A percentile compares a stretch with the other conserved stretches of the same genome.
Evolutionary conservation across 2,888 invertebrate species (phyloP).

Genomic region (Calameuta idolon): DNA sequence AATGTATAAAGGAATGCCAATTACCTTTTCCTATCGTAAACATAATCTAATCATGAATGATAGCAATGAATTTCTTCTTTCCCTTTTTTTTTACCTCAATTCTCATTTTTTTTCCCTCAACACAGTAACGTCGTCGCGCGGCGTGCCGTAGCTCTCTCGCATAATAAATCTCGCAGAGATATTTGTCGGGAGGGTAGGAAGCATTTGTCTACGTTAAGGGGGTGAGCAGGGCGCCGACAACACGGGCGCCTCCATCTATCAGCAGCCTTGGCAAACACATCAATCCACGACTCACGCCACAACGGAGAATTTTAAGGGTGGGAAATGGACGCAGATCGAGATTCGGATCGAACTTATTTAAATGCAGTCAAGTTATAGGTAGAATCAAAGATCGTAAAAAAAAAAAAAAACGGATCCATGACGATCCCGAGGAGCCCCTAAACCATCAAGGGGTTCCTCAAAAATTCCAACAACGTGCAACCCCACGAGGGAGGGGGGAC

Average conservation of each 20-base stretch:
- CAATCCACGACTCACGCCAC: constrained; percentile 57
- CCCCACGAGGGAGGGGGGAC: background rate
- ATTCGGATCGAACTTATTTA: background rate
- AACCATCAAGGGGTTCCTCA: background rate
- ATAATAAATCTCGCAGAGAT: constrained; percentile 62
- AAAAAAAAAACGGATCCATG: background rate
- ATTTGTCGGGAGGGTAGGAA: constrained; percentile 55
- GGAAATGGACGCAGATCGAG: constrained; percentile 38
- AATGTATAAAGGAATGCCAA: background rate
- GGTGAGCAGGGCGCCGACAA: constrained; percentile 55
- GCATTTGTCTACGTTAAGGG: constrained; percentile 59
- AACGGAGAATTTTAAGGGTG: constrained; percentile 53
- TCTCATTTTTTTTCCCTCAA: background rate
- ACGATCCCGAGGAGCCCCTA: background rate
- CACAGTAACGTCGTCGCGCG: constrained; percentile 38
- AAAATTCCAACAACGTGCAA: background rate
- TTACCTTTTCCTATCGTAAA: background rate
- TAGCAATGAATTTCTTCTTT: background rate
- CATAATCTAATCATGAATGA: background rate
- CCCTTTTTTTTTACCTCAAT: background rate
- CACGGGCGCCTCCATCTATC: constrained; percentile 60
- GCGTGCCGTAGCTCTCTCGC: constrained; percentile 44
- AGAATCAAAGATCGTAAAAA: background rate
- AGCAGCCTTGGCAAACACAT: constrained; percentile 58
- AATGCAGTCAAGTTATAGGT: background rate